Evolutionary conservation across 2,113 vertebrate species (phyloP).

Genomic region (Ochotona curzoniae): DNA sequence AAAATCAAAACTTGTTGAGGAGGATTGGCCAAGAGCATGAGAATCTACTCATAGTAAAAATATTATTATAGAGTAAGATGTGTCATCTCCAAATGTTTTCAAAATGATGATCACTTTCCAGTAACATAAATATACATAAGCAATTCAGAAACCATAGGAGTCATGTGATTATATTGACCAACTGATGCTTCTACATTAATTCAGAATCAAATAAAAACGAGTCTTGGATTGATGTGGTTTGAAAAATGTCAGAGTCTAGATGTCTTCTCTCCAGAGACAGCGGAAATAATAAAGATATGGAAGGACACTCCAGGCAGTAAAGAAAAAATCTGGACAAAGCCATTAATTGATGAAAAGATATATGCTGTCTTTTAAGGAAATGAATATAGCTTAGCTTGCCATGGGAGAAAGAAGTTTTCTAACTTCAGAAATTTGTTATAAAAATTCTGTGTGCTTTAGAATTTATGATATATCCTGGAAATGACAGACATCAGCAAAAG

Average conservation of each 20-base stretch:
- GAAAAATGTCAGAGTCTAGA: background rate
- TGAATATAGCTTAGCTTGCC: background rate
- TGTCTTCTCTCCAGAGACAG: background rate
- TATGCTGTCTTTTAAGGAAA: background rate
- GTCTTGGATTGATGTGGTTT: background rate
- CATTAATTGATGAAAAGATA: background rate
- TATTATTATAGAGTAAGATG: background rate
- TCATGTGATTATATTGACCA: background rate
- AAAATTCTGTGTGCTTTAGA: background rate
- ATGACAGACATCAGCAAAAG: background rate
- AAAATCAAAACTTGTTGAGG: background rate
- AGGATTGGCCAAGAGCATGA: background rate
- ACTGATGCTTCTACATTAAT: background rate
- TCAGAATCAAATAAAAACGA: background rate
- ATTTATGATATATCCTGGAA: background rate
- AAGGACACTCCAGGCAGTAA: background rate
- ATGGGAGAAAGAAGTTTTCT: background rate
- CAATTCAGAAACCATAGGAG: background rate
- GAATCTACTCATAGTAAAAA: background rate
- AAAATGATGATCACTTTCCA: background rate
- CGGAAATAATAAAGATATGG: fast-evolving
- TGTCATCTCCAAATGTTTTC: background rate
- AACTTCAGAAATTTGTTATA: background rate
- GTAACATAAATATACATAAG: background rate
- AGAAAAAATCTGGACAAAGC: background rate